Evolutionary conservation across 37 sponge, comb jelly and placozoan species (phyloP).

Genomic region (Oopsacas minuta): DNA sequence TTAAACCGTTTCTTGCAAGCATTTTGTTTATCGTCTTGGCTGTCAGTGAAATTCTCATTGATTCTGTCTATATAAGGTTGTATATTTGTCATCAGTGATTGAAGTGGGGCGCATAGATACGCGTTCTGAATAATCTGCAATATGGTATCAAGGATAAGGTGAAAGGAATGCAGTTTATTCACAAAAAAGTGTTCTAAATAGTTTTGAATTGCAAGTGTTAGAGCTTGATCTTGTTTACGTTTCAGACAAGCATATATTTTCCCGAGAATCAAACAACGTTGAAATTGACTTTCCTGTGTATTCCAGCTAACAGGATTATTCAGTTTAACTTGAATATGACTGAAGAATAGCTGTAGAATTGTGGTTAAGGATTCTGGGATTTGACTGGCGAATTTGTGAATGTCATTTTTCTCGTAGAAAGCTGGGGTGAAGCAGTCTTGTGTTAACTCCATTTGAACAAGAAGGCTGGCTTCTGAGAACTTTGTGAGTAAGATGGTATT

Average conservation of each 20-base stretch:
- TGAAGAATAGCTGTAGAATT: neutral
- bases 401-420: neutral
- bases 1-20: neutral
- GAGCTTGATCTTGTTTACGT: neutral
- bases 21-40: neutral
- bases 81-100: neutral
- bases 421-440: neutral
- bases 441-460: constrained; percentile 1
- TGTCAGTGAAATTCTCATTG: neutral
- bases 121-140: neutral
- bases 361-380: neutral
- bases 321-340: neutral
- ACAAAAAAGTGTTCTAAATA: neutral
- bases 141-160: neutral
- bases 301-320: neutral
- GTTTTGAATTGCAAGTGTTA: neutral
- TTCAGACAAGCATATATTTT: neutral
- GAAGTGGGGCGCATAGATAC: neutral
- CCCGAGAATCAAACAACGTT: neutral
- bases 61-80: neutral
- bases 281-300: neutral
- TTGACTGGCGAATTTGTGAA: neutral
- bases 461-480: neutral
- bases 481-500: neutral
- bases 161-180: neutral